Base-by-base conservation (phyloP, 2,888 invertebrate species). In the Andrena flavipes region DNA sequence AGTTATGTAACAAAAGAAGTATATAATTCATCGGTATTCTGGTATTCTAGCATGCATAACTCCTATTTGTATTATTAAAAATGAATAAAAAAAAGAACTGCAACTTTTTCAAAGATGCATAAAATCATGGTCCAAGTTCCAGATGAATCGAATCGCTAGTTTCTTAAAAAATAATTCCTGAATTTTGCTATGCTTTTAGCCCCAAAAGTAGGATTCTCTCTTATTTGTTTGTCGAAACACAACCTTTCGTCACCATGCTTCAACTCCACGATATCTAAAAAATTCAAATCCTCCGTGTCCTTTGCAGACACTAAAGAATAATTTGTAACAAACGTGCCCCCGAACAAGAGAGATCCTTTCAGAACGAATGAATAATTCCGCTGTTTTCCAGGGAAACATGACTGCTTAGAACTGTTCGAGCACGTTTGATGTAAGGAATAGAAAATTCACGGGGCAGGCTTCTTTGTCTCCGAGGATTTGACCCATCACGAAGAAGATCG, bases 401-500 rank as follows among this genome's bases (percentile, higher is more conserved):
- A 4, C 10, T 23, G 16, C 10, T 64, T 16, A 23, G 49, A 49
- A 59, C 10, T 26, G 33, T 42, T 20, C n/a, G 16, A 51, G 20
- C 26, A n/a, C 26, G 49, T 42, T 29, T n/a, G 20, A 29, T 35
- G 4, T 33, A 13, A 1, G 8, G 59, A 49, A 77, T 65, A 16
- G 42, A 60, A 77, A 65, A 63, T 70, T 70, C 70, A 62, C 29
- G n/a, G 8, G 0, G 5, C 2, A 51, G n/a, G 8, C 20, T 33
- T n/a, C 30, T 77, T 75, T 51, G 35, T 51, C 30, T 65, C 49
- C 51, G 30, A 60, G 23, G 33, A 48, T 23, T 29, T 20, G 2
- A 10, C 13, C 30, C 26, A 49, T 13, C 23, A 26, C 1, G 26
- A 51, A 33, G 33, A 23, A n/a, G 20, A 10, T 30, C 33, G 64